Conservation (phyloP, 2,113 vertebrate genomes). For the Protobothrops flavoviridis region DNA sequence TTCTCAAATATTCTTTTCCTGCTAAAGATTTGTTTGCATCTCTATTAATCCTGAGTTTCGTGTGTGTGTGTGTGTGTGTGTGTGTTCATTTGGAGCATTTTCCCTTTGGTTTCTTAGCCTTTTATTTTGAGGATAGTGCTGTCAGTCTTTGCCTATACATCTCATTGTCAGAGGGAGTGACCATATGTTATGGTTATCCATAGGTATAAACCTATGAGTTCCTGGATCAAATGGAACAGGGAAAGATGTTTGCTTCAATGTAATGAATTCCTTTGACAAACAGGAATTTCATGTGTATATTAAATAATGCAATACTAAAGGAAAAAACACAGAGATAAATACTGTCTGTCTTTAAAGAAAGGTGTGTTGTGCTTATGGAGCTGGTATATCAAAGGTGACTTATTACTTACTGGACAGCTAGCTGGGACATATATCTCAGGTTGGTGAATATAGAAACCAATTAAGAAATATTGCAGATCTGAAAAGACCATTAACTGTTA, state of each 20-base stretch:
- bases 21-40: background rate
- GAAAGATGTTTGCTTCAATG: constrained; percentile 19
- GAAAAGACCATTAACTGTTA: background rate
- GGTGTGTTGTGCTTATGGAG: background rate
- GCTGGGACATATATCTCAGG: background rate
- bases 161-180: background rate
- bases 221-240: constrained; percentile 17
- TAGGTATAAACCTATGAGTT: constrained; percentile 27
- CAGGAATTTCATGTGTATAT: background rate
- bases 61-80: accelerated
- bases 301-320: background rate
- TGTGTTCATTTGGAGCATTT: background rate
- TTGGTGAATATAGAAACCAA: background rate
- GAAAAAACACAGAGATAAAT: background rate
- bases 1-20: background rate
- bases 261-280: constrained; percentile 44
- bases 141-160: background rate
- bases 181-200: constrained; percentile 36
- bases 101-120: background rate
- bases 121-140: background rate
- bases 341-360: background rate
- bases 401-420: background rate
- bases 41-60: background rate
- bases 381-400: background rate
- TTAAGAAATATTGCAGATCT: background rate